Conservation (phyloP, 1,140 invertebrate genomes). For the Leptonema lineaticorne region DNA sequence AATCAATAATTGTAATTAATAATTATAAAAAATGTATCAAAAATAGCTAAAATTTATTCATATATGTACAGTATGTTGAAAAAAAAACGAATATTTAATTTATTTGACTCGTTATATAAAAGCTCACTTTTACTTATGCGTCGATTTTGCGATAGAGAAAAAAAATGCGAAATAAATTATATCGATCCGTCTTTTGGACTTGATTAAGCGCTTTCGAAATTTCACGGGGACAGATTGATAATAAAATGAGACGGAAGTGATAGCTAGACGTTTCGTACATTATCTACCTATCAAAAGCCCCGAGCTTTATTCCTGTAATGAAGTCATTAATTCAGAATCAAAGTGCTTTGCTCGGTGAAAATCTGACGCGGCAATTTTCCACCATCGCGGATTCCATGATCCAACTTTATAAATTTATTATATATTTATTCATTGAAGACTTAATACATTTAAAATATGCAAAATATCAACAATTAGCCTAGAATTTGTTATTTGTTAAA, state of each 20-base stretch:
- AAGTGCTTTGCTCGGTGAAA: conserved; percentile 24
- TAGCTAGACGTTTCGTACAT: not conserved
- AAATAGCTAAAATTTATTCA: too few species aligned
- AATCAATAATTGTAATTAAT: too few species aligned
- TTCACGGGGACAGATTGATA: not conserved
- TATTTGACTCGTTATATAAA: too few species aligned
- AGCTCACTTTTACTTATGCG: too few species aligned
- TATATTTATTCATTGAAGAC: not conserved
- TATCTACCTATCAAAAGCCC: conserved; percentile 15
- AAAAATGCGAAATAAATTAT: not conserved
- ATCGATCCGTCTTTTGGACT: too few species aligned
- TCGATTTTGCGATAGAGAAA: not conserved
- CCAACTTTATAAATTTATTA: not conserved
- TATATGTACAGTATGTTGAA: too few species aligned
- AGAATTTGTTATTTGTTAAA: too few species aligned
- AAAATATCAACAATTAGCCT: too few species aligned
- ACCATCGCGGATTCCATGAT: not conserved
- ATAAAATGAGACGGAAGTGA: conserved; percentile 7
- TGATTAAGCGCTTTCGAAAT: not conserved
- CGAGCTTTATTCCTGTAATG: conserved; percentile 25
- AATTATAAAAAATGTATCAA: too few species aligned
- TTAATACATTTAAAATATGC: not conserved
- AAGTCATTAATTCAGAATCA: conserved; percentile 29
- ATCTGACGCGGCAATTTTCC: conserved; percentile 26
- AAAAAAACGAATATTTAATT: too few species aligned